These are phyloP conservation scores for Grapholita molesta DNA, from an alignment of 1,140 invertebrate genomes.

Conservation along the genomic window DNA sequence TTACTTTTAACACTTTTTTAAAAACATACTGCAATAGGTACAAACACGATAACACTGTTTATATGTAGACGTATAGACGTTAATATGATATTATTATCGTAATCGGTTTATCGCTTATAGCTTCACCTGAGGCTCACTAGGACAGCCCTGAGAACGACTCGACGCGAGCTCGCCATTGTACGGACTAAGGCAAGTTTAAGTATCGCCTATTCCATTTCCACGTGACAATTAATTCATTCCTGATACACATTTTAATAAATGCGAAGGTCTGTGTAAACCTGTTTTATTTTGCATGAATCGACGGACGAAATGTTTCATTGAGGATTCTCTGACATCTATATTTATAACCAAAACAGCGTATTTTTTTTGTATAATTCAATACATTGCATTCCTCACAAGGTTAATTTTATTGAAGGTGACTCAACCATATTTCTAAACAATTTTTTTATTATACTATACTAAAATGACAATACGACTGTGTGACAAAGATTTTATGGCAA, in stretches of 20 bases:
- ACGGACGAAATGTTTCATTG: not conserved
- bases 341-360: not conserved
- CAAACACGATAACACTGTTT: not conserved
- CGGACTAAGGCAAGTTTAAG: conserved; percentile 55
- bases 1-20: too few species aligned
- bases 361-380: too few species aligned
- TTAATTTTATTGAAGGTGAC: too few species aligned
- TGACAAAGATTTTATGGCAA: too few species aligned
- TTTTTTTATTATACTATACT: too few species aligned
- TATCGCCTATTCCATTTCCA: conserved; percentile 34
- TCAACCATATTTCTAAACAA: too few species aligned
- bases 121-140: conserved; percentile 55
- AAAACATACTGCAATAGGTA: not conserved
- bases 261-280: not conserved
- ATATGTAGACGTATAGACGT: not conserved
- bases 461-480: too few species aligned
- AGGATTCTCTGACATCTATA: not conserved
- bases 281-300: not conserved
- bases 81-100: not conserved
- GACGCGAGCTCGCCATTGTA: conserved; percentile 65
- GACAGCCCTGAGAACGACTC: conserved; percentile 54
- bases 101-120: not conserved
- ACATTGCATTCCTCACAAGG: too few species aligned
- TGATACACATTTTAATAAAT: not conserved
- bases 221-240: not conserved